Conservation (phyloP, 2,797 vertebrate species). For the Adrianichthys oophorus region DNA sequence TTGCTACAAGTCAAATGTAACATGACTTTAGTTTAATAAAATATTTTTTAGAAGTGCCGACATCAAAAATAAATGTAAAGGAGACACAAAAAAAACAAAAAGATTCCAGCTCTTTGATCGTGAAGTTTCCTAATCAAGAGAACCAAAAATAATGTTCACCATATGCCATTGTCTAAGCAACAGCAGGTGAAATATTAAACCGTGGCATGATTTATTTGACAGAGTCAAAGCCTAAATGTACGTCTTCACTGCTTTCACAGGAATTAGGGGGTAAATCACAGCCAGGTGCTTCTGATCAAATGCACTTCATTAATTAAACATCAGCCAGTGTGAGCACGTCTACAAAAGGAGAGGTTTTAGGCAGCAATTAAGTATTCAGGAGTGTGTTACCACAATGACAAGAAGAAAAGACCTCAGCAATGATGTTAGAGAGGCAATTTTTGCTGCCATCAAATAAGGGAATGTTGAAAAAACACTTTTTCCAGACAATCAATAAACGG, state of each 20-base stretch:
- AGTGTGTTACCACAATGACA: not conserved
- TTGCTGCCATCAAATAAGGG: not conserved
- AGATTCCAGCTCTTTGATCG: no score
- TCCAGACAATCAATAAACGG: not conserved
- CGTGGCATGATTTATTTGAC: no score
- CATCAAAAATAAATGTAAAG: no score
- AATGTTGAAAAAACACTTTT: no score
- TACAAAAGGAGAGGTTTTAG: not conserved
- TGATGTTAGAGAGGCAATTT: not conserved
- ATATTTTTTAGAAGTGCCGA: no score
- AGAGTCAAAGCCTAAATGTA: not conserved
- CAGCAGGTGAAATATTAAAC: no score
- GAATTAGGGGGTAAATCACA: slow-evolving; percentile 1
- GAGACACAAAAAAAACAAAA: no score
- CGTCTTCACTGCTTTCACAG: not conserved
- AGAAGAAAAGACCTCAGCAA: not conserved
- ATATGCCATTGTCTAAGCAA: no score
- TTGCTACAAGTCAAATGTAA: no score
- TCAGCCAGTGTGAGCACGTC: not conserved
- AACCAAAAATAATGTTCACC: no score
- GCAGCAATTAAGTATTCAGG: not conserved
- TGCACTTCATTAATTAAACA: slow-evolving; percentile 4
- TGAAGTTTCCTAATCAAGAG: no score
- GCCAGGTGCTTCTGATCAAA: slow-evolving; percentile 5
- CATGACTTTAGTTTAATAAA: no score